phyloP scores from a whole-genome alignment of 2,888 invertebrate species.

The Gortyna flavago region DNA sequence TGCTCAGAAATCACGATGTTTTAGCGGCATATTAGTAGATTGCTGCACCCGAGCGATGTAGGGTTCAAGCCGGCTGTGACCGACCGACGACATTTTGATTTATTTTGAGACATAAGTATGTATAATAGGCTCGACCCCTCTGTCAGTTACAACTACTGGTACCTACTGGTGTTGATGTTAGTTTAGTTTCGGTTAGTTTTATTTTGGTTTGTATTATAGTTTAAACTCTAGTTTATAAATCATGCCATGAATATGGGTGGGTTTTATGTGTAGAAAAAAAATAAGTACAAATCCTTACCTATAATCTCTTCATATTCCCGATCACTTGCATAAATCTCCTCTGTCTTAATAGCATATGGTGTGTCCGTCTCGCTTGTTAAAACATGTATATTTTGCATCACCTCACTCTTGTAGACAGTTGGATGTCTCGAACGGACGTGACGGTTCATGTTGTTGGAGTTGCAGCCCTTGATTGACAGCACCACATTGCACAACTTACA shows the following conservation, averaged over 20 bases:
- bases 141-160: background rate
- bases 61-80: background rate
- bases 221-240: background rate
- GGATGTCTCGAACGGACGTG: slow-evolving; percentile 84
- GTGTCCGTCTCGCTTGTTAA: slow-evolving; percentile 70
- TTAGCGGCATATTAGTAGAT: too few relatives aligned
- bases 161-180: background rate
- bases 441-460: slow-evolving; percentile 87
- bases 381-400: slow-evolving; percentile 64
- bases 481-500: slow-evolving; percentile 85
- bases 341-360: slow-evolving; percentile 74
- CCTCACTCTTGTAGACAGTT: slow-evolving; percentile 77
- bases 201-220: background rate
- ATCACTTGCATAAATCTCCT: slow-evolving; percentile 75
- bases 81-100: too few relatives aligned
- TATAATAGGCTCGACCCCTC: too few relatives aligned
- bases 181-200: background rate
- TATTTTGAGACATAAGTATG: background rate
- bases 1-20: too few relatives aligned
- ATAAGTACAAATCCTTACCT: slow-evolving; percentile 43
- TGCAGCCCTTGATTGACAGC: slow-evolving; percentile 86
- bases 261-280: background rate
- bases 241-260: background rate
- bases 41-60: too few relatives aligned
- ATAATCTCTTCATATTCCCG: slow-evolving; percentile 67